Evolutionary conservation across 1,140 invertebrate species (phyloP).

Genomic region (Drosophila subpulchrella): DNA sequence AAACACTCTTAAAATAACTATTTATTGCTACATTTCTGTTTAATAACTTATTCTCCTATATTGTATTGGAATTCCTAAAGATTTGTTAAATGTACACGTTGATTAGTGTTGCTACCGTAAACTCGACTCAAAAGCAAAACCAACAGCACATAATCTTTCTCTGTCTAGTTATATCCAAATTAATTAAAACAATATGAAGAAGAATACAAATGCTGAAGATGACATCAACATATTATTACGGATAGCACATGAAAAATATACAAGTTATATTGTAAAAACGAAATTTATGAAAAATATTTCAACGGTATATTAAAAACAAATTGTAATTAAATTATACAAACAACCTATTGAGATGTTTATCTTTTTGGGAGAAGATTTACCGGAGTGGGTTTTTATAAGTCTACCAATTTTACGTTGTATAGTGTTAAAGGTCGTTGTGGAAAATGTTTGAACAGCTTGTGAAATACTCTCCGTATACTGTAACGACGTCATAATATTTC

Average conservation of each 20-base stretch:
- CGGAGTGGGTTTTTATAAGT: no score
- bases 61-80: slow-evolving; percentile 73
- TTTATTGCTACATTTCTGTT: slow-evolving; percentile 49
- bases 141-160: slow-evolving; percentile 50
- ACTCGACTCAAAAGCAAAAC: slow-evolving; percentile 45
- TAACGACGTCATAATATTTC: no score
- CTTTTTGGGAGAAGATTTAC: not conserved
- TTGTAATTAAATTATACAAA: slow-evolving; percentile 17
- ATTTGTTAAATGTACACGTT: slow-evolving; percentile 67
- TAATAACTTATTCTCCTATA: slow-evolving; percentile 62
- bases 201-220: slow-evolving; percentile 41
- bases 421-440: no score
- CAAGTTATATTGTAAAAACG: slow-evolving; percentile 62
- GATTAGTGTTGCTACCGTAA: slow-evolving; percentile 64
- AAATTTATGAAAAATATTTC: slow-evolving; percentile 51
- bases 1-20: slow-evolving; percentile 29
- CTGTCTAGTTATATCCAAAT: slow-evolving; percentile 48
- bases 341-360: not conserved
- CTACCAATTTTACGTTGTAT: no score
- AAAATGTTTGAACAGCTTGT: no score
- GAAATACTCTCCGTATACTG: no score
- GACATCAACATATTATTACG: slow-evolving; percentile 31
- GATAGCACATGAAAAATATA: slow-evolving; percentile 38
- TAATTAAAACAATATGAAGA: slow-evolving; percentile 18
- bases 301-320: slow-evolving; percentile 56